These are phyloP conservation scores for Rhizomys pruinosus DNA, from an alignment of 2,113 vertebrate species.

Conservation along the genomic window DNA sequence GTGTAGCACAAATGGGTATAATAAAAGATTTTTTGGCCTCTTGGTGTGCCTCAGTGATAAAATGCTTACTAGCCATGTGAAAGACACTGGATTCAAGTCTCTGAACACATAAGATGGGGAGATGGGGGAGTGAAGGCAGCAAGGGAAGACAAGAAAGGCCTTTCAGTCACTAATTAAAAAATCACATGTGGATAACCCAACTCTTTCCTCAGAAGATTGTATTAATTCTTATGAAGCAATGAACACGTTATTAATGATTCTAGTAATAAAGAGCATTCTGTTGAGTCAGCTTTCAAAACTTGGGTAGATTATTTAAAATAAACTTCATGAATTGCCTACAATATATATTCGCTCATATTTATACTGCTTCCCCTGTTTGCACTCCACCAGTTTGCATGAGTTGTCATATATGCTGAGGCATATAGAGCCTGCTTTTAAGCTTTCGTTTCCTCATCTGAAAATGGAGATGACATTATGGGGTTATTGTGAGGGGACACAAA, in stretches of 20 bases:
- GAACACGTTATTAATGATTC: not conserved
- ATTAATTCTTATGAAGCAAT: not conserved
- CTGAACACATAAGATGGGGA: not conserved
- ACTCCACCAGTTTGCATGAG: no score
- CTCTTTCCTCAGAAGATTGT: not conserved
- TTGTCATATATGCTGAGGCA: no score
- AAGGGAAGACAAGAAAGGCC: not conserved
- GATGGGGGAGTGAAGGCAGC: no score
- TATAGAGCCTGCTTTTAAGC: not conserved
- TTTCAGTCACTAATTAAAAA: not conserved
- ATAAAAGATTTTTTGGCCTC: not conserved
- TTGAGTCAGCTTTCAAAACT: not conserved
- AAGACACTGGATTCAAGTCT: not conserved
- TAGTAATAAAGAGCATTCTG: not conserved
- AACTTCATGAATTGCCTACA: no score
- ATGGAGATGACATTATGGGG: not conserved
- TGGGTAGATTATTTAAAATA: not conserved
- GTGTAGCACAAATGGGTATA: not conserved
- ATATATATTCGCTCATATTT: no score
- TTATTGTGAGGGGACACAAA: not conserved
- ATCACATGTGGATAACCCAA: not conserved
- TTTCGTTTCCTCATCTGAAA: slow-evolving; percentile 12
- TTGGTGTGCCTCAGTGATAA: not conserved
- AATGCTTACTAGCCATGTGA: not conserved
- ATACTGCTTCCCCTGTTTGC: no score